These are phyloP conservation scores for Rotaria socialis DNA, from an alignment of 2,888 invertebrate genomes.

Conservation along the genomic window DNA sequence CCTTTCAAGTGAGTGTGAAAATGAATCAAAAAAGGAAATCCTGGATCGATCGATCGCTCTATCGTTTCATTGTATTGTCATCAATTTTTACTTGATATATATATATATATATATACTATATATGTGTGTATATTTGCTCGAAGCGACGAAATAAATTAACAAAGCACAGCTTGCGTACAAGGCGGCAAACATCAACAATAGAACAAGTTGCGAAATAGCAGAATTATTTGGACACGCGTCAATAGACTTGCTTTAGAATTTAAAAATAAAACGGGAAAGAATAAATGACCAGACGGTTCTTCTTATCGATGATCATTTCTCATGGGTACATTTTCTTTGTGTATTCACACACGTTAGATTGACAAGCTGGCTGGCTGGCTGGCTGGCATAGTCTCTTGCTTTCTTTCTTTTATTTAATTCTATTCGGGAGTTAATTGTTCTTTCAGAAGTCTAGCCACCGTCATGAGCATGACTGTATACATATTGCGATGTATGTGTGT, in stretches of 20 bases:
- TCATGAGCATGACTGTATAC: neutral
- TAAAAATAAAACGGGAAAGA: neutral
- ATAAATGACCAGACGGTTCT: neutral
- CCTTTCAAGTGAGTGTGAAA: slow-evolving; percentile 14
- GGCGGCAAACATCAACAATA: neutral
- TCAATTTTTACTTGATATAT: slow-evolving; percentile 3
- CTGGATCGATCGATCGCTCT: neutral
- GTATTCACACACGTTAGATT: neutral
- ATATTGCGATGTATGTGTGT: neutral
- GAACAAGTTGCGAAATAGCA: slow-evolving; percentile 2
- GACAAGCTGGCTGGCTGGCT: neutral
- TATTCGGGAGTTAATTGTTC: neutral
- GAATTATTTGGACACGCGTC: slow-evolving; percentile 5
- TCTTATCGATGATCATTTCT: slow-evolving; percentile 12
- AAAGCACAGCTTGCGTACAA: neutral
- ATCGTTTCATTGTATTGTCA: slow-evolving; percentile 5
- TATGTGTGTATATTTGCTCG: neutral
- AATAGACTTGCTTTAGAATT: neutral
- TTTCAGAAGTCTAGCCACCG: neutral
- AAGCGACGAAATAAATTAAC: slow-evolving; percentile 17
- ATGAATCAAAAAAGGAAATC: slow-evolving; percentile 11
- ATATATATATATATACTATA: neutral
- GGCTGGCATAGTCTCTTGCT: neutral
- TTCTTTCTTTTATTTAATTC: neutral
- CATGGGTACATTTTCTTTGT: slow-evolving; percentile 4